These are phyloP conservation scores for Stylophora pistillata DNA, from an alignment of 64 coral and sea anemone genomes.

Conservation along the genomic window DNA sequence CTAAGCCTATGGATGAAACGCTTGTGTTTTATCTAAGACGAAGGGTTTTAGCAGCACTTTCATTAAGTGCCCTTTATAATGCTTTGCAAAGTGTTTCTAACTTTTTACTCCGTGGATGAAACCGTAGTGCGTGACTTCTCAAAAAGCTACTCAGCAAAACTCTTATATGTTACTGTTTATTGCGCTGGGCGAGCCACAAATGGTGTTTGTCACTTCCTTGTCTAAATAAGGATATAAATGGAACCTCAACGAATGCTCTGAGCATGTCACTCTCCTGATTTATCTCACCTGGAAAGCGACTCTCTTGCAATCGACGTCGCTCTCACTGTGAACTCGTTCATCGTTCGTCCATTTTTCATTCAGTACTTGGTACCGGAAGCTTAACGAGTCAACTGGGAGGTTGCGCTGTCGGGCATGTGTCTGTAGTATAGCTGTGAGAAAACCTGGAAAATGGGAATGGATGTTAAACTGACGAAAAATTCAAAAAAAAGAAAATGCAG, in stretches of 20 bases:
- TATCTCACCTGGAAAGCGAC: constrained; percentile 76
- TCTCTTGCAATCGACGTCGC: constrained; percentile 70
- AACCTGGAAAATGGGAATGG: constrained; percentile 60
- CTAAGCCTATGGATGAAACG: no score
- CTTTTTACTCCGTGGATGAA: no score
- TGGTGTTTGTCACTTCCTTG: not conserved
- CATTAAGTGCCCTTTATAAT: no score
- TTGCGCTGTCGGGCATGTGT: constrained; percentile 71
- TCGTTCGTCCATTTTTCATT: constrained; percentile 66
- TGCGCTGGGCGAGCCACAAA: no score
- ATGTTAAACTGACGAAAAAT: no score
- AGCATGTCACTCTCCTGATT: not conserved
- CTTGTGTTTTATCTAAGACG: no score
- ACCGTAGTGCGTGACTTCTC: no score
- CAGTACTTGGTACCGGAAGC: constrained; percentile 69
- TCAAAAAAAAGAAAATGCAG: no score
- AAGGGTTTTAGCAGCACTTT: not conserved
- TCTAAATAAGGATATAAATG: not conserved
- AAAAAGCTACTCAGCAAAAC: no score
- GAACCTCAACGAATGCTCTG: no score
- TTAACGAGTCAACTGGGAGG: constrained; percentile 86
- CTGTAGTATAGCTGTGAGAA: constrained; percentile 89
- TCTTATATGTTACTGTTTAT: no score
- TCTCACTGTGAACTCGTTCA: constrained; percentile 56
- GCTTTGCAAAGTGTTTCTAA: no score